Evolutionary conservation across 2,797 vertebrate species (phyloP).

Genomic region (Amphiprion clarkii): DNA sequence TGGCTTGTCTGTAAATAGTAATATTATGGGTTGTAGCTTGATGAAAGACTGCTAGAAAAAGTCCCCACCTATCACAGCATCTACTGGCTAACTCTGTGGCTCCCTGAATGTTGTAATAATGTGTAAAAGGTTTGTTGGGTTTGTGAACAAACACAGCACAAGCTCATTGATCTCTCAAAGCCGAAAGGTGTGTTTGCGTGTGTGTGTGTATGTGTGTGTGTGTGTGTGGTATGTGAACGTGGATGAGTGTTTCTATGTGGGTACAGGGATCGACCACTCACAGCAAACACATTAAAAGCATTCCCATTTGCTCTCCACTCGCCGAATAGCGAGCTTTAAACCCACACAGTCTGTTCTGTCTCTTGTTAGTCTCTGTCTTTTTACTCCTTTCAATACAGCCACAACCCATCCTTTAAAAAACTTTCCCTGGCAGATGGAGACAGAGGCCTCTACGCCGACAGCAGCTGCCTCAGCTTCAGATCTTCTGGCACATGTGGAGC

Average conservation of each 20-base stretch:
- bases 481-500: constrained; percentile 97
- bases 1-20: constrained; percentile 65
- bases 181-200: constrained; percentile 31
- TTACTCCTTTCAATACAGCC: constrained; percentile 64
- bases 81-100: constrained; percentile 53
- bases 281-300: constrained; percentile 70
- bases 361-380: constrained; percentile 75
- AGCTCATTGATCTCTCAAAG: constrained; percentile 39
- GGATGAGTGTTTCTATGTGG: constrained; percentile 32
- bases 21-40: constrained; percentile 53
- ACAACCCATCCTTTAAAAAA: constrained; percentile 66
- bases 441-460: constrained; percentile 59
- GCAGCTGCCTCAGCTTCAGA: constrained; percentile 81
- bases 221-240: constrained; percentile 1
- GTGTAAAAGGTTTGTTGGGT: not conserved
- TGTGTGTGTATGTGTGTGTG: constrained; percentile 2
- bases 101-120: constrained; percentile 64
- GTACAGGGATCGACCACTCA: constrained; percentile 56
- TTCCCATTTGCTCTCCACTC: constrained; percentile 56
- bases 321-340: constrained; percentile 55
- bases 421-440: constrained; percentile 70
- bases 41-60: constrained; percentile 53
- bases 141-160: constrained; percentile 15
- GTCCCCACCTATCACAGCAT: constrained; percentile 54
- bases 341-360: constrained; percentile 70